Evolutionary conservation across 2,113 vertebrate species (phyloP), one percentile per base, ranked within the genome.

Genomic region (Gila orcuttii): DNA sequence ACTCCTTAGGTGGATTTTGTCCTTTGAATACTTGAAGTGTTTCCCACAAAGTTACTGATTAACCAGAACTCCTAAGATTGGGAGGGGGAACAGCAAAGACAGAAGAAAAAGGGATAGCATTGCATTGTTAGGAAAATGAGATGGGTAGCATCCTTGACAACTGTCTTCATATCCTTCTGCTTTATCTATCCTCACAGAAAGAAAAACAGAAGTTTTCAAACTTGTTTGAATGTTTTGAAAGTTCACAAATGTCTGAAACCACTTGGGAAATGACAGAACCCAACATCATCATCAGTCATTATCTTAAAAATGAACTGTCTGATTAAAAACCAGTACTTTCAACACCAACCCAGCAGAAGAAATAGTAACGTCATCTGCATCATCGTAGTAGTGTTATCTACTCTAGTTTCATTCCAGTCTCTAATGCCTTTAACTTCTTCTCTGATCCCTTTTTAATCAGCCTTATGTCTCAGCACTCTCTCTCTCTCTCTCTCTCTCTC

Each of bases 381-480:
- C 15, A 52, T 50, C 1, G 17, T 77, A 55, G 21, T 77, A 77
- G 17, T 28, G n/a, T 9, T 45, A 25, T 81, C 42, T 31, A 33
- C 28, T 28, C n/a, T 81, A 21, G 57, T 42, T 79, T 36, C 36
- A 13, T 36, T 79, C 21, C 23, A 39, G 52, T 79, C 57, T 64
- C 60, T 80, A 80, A 64, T 62, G n/a, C 64, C 59, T 64, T 28
- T 47, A 23, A 23, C 74, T 8, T 55, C 39, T 28, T 71, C 50
- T 60, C 55, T 78, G 71, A 79, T 81, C 52, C 64, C 13, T 80
- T 85, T 82, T 45, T 77, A 52, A 78, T 57, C 39, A 13, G 13
- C 74, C 68, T 55, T 79, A 45, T 45, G 52, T 73, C 33, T 66
- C 25, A 68, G 10, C 19, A 52, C 52, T 39, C 69, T 79, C 11